A percentile compares a stretch with the other conserved stretches of the same genome.
phyloP scores from a whole-genome alignment of 2,888 invertebrate genomes.

The Omphaloscelis lunosa region DNA sequence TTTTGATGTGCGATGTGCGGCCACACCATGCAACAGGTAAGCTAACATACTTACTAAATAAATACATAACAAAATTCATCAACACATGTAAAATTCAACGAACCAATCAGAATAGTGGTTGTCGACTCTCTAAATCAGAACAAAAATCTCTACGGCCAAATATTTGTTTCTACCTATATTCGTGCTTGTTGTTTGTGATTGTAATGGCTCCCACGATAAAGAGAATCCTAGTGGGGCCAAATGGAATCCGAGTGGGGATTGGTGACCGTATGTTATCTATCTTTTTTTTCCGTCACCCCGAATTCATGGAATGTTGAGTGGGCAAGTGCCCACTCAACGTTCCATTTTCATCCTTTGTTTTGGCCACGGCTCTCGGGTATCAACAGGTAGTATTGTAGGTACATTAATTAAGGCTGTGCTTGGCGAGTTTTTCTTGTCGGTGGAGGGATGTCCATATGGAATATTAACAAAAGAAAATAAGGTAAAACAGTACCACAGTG shows the following conservation, averaged over 20 bases:
- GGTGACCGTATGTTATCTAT: constrained; percentile 32
- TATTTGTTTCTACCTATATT: constrained; percentile 22
- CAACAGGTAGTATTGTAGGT: constrained; percentile 30
- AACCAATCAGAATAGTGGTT: neutral
- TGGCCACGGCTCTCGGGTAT: constrained; percentile 20
- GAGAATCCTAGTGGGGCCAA: constrained; percentile 29
- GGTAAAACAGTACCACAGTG: neutral
- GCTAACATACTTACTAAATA: neutral
- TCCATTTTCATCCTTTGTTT: no score
- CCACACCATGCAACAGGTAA: neutral
- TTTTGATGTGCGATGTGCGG: neutral
- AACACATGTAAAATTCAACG: neutral
- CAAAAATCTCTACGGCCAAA: constrained; percentile 10
- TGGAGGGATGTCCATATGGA: constrained; percentile 11
- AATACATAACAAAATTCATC: neutral
- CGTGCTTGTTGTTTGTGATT: constrained; percentile 29
- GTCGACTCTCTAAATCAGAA: neutral
- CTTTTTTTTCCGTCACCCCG: constrained; percentile 49
- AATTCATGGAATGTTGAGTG: constrained; percentile 29
- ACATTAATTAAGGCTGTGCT: constrained; percentile 23
- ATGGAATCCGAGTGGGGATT: constrained; percentile 40
- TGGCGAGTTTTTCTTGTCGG: neutral
- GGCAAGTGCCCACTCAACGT: no score
- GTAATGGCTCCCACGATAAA: constrained; percentile 43
- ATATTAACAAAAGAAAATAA: neutral